phyloP scores from a whole-genome alignment of 1,140 invertebrate genomes.

The Pemphigus obesinymphae region DNA sequence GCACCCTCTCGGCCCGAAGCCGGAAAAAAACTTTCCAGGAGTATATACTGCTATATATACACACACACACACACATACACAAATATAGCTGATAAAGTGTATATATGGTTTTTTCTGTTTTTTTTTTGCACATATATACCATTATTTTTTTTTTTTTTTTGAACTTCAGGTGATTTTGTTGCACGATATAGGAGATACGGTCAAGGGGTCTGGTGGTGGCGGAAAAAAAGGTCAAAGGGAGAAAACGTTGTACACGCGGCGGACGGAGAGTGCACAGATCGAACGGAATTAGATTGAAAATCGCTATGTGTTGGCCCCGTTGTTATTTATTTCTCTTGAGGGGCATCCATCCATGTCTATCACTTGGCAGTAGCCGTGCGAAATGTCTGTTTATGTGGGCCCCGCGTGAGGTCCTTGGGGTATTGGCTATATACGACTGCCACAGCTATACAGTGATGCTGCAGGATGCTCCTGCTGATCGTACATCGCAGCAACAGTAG shows the following conservation, averaged over 20 bases:
- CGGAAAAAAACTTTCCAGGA: conserved; percentile 5
- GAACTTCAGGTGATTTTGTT: conserved; percentile 1
- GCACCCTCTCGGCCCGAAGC: conserved; percentile 1
- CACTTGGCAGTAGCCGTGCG: conserved; percentile 20
- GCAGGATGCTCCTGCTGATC: not conserved
- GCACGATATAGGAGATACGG: not conserved
- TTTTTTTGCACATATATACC: no score
- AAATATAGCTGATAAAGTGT: no score
- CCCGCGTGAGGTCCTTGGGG: not conserved
- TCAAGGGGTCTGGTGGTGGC: not conserved
- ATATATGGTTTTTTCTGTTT: no score
- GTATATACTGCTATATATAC: no score
- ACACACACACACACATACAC: no score
- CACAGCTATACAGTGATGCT: no score
- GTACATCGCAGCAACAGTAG: not conserved
- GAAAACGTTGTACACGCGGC: not conserved
- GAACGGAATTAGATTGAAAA: conserved; percentile 39
- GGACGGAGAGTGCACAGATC: not conserved
- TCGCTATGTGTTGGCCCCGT: not conserved
- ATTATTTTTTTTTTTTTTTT: no score
- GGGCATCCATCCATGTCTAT: conserved; percentile 36
- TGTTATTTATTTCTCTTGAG: conserved; percentile 36
- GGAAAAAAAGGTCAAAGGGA: not conserved
- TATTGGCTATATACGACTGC: not conserved
- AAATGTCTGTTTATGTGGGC: conserved; percentile 26